Base-by-base conservation (phyloP, 2,888 invertebrate genomes). In the Lasioglossum lativentre region DNA sequence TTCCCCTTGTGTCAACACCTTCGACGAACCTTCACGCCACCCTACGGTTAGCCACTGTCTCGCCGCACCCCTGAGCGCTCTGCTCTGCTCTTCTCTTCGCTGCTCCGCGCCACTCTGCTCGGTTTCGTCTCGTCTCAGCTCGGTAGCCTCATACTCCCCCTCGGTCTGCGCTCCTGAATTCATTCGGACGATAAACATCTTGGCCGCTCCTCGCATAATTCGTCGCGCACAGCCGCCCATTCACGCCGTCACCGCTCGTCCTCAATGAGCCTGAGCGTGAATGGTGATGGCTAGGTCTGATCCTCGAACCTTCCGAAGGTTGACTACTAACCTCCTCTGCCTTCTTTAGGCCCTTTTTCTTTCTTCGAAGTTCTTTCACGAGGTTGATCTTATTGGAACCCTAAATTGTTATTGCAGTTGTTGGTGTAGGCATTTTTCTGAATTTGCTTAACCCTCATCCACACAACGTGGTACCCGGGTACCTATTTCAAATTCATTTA, bases 1-100 rank as follows among this genome's bases (percentile, higher is more conserved):
- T 90, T 91, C 92, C 91, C 91, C 91, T 92, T 91, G 90, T 92
- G 94, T 94, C 94, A 93, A 93, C 94, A 93, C 93, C 92, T 94
- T 91, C 84, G 87, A 89, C 86, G 91, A 91, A 90, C 86, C 88
- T 90, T 89, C 86, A 82, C 89, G 89, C 90, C 87, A 92, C 89
- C 88, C 90, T 83, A 88, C 89, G 83, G 83, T 87, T 85, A 85
- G 78, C 89, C 86, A 38, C 34, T 40, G 68, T 86, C 83, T 80
- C 83, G 83, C 80, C 85, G 87, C 88, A 81, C 81, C 90, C 82
- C 85, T 85, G 59, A 76, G 52, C 72, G 14, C 59, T 77, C 86
- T 80, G 6, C 38, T 59, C 56, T 40, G 34, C 73, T 76, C 68
- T 78, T 82, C 83, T 86, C 73, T 4, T 27, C n/a, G 27, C 59